Evolutionary conservation across 2,888 invertebrate species (phyloP), one percentile per base, ranked within the genome.

Genomic region (Blastobasis lacticolella): DNA sequence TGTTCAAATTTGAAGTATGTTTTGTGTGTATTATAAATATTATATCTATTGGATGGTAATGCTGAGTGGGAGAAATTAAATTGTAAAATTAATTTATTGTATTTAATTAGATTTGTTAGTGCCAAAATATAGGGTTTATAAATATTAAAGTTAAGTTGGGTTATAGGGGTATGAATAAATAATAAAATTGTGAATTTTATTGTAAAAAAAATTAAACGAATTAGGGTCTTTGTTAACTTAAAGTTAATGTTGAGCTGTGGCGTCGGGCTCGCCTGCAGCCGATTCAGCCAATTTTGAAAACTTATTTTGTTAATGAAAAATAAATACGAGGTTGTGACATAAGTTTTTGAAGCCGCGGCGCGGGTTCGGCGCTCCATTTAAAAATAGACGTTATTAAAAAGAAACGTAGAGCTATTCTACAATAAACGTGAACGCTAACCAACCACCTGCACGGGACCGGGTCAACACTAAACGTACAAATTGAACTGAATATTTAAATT

Each of bases 91-190:
- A 73, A 75, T 79, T 70, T 66, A 48, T 47, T 50, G 68, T 67
- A 71, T 73, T 75, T 76, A 80, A 81, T 79, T 87, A 85, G 75
- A 79, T 85, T 79, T 83, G 70, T 86, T 87, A 84, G 87, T 88
- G 88, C 88, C 87, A 88, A 87, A 83, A 76, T 56, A 74, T 83
- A 83, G 79, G 74, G 73, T 79, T 81, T 82, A 83, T 82, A 77
- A 81, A 78, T 77, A 75, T 77, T 72, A 62, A 69, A 69, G 23
- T 75, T 82, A 84, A 83, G 84, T 84, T 86, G 73, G 72, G 69
- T 82, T 75, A 77, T 83, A 81, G 84, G 75, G 66, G 63, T 77
- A 77, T 78, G 75, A 80, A 78, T 78, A 75, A 78, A 72, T 59
- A 66, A 75, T 77, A 75, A 75, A 68, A 65, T 72, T 74, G 71